Evolutionary conservation across 2,797 vertebrate genomes (phyloP).

Genomic region (Gambusia yucatana): DNA sequence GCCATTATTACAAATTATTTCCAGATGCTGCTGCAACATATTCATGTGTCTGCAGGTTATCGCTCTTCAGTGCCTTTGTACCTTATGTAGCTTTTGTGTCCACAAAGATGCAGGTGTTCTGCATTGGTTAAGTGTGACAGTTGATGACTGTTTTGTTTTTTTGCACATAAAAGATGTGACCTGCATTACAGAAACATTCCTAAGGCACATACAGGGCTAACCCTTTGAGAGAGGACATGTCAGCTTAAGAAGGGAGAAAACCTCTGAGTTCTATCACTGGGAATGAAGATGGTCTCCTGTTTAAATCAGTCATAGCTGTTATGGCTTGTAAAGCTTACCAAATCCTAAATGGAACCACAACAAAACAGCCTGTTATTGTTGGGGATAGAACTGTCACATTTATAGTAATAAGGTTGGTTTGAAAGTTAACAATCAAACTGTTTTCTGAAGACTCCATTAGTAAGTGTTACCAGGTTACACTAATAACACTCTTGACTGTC

Average conservation of each 20-base stretch:
- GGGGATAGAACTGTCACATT: neutral
- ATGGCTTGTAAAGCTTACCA: neutral
- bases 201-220: neutral
- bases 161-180: neutral
- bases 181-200: neutral
- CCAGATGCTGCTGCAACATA: slow-evolving; percentile 68
- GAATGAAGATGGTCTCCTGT: neutral
- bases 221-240: neutral
- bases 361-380: neutral
- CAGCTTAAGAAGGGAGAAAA: neutral
- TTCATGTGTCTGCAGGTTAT: slow-evolving; percentile 61
- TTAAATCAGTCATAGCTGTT: neutral
- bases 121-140: neutral
- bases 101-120: slow-evolving; percentile 3
- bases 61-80: slow-evolving; percentile 39
- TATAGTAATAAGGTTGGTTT: neutral
- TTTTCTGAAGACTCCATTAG: neutral
- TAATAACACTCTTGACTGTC: neutral
- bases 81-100: slow-evolving; percentile 9
- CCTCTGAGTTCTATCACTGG: too few relatives aligned
- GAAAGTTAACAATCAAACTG: neutral
- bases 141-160: neutral
- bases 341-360: neutral
- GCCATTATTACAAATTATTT: slow-evolving; percentile 75
- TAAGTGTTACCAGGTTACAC: neutral